Percentiles rank a stretch among this genome's conserved stretches.
Evolutionary conservation across 2,113 vertebrate genomes (phyloP).

Genomic region (Lampris megalopsis): DNA sequence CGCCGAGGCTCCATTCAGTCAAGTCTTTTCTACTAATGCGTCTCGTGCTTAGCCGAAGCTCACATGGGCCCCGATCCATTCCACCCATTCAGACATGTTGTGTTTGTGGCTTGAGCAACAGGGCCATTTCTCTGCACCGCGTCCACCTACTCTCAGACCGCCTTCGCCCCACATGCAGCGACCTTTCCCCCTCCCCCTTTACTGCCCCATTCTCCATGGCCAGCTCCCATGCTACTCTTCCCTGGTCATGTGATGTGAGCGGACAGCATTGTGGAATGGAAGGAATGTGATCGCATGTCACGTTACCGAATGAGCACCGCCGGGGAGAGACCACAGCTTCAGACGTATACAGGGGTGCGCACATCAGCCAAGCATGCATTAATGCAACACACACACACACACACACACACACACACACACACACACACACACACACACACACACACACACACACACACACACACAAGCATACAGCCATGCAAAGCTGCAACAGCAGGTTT

Average conservation of each 20-base stretch:
- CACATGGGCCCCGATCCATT: too few species aligned
- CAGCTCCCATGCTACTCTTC: slow-evolving; percentile 37
- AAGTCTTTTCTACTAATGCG: too few species aligned
- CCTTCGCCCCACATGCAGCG: background rate
- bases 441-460: slow-evolving; percentile 20
- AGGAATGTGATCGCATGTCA: slow-evolving; percentile 76
- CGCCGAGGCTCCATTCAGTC: too few species aligned
- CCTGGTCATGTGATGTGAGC: slow-evolving; percentile 61
- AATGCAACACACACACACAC: background rate
- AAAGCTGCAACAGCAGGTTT: too few species aligned
- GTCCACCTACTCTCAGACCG: background rate
- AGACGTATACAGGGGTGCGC: background rate
- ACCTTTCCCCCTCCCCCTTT: too few species aligned
- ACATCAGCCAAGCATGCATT: background rate
- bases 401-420: slow-evolving; percentile 10
- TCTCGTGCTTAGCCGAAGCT: too few species aligned
- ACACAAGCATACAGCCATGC: background rate
- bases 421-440: slow-evolving; percentile 19
- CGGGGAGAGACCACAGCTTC: slow-evolving; percentile 41
- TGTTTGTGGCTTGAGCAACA: background rate
- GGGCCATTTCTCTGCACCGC: background rate
- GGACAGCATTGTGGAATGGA: slow-evolving; percentile 67
- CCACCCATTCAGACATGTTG: too few species aligned
- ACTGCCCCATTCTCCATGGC: background rate
- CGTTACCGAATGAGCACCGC: slow-evolving; percentile 52